A percentile compares a stretch with the other conserved stretches of the same genome.
phyloP scores from a whole-genome alignment of 2,113 vertebrate species.

The Pteropus alecto region DNA sequence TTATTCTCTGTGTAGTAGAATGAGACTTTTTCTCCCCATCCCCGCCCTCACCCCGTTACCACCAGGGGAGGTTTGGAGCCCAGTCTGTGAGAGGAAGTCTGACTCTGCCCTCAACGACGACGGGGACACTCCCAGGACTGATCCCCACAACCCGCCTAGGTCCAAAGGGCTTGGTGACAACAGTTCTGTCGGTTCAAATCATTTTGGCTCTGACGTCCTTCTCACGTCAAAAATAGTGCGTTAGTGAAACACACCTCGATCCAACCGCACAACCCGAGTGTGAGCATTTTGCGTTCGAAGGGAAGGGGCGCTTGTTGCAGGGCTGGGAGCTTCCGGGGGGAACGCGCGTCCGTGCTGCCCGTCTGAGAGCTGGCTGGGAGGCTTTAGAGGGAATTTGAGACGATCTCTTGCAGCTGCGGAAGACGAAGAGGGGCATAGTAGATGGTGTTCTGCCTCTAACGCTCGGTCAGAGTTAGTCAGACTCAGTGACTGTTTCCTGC shows the following conservation, averaged over 20 bases:
- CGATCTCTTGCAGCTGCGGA: no score
- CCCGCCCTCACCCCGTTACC: not conserved
- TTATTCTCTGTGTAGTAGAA: fast-evolving
- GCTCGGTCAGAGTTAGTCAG: fast-evolving
- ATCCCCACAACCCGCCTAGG: fast-evolving
- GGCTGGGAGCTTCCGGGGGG: not conserved
- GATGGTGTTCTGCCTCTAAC: not conserved
- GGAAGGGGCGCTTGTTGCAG: fast-evolving
- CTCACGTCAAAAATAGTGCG: fast-evolving
- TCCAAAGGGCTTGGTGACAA: not conserved
- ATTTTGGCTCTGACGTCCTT: not conserved
- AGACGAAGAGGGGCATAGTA: not conserved
- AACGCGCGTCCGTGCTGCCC: fast-evolving
- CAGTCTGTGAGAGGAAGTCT: fast-evolving
- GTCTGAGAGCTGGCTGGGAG: fast-evolving
- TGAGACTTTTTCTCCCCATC: not conserved
- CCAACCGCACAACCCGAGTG: fast-evolving
- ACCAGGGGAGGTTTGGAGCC: not conserved
- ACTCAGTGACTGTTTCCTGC: not conserved
- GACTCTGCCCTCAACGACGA: not conserved
- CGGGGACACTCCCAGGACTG: not conserved
- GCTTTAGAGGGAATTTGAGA: not conserved
- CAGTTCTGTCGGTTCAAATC: not conserved
- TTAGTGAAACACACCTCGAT: fast-evolving
- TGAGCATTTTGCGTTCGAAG: not conserved